Evolutionary conservation across 2,888 invertebrate species (phyloP).

Genomic region (Osmoderma eremita): DNA sequence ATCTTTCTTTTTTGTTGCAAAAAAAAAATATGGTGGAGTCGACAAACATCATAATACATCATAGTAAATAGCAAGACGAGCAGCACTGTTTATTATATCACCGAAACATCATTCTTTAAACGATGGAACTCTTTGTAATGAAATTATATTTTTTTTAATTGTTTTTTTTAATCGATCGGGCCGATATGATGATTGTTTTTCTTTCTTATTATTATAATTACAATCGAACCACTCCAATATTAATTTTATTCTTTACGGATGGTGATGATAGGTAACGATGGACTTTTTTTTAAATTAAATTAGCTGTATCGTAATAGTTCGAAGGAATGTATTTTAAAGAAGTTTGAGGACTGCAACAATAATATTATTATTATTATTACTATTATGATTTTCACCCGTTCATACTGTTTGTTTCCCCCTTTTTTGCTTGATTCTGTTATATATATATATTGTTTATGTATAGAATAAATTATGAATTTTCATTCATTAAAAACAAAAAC

Average conservation of each 20-base stretch:
- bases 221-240: conserved; percentile 36
- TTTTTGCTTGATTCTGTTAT: conserved; percentile 35
- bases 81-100: conserved; percentile 39
- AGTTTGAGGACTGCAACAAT: conserved; percentile 38
- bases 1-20: conserved; percentile 22
- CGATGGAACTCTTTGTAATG: background rate
- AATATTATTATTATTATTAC: conserved; percentile 22
- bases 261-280: conserved; percentile 7
- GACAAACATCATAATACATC: too few relatives aligned
- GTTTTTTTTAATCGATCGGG: too few relatives aligned
- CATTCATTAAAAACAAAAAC: conserved; percentile 40
- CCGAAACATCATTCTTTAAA: background rate
- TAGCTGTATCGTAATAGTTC: conserved; percentile 30
- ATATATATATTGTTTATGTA: conserved; percentile 37
- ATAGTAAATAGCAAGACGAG: too few relatives aligned
- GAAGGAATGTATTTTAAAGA: conserved; percentile 35
- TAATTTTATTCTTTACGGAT: conserved; percentile 25
- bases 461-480: conserved; percentile 42
- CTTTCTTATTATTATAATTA: conserved; percentile 29
- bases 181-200: too few relatives aligned
- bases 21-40: background rate
- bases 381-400: too few relatives aligned
- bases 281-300: conserved; percentile 37
- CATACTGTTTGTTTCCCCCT: conserved; percentile 26
- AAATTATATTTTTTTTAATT: conserved; percentile 39